phyloP scores from a whole-genome alignment of 2,888 invertebrate species.

The Clepsis dumicolana region DNA sequence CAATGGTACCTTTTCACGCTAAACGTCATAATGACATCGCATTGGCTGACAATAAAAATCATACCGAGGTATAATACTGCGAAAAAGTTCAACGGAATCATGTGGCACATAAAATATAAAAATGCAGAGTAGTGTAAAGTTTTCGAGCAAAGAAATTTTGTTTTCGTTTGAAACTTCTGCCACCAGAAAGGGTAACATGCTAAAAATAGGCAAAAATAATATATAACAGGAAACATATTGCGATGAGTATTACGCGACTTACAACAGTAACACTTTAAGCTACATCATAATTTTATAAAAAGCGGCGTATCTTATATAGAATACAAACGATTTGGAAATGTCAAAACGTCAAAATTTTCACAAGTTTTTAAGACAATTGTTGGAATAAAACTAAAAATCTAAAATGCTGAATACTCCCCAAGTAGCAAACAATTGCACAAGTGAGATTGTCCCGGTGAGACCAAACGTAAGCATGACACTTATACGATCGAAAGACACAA shows the following conservation, averaged over 20 bases:
- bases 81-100: no score
- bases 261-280: constrained; percentile 44
- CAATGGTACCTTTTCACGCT: no score
- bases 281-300: constrained; percentile 27
- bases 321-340: constrained; percentile 34
- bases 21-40: no score
- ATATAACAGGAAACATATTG: constrained; percentile 63
- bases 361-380: background rate
- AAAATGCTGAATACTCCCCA: background rate
- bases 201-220: constrained; percentile 30
- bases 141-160: background rate
- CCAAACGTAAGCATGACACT: no score
- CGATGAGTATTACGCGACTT: constrained; percentile 57
- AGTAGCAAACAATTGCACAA: no score
- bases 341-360: constrained; percentile 15
- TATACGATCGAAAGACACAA: no score
- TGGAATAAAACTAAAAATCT: background rate
- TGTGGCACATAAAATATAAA: no score
- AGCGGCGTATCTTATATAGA: constrained; percentile 27
- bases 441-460: no score
- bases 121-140: background rate
- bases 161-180: constrained; percentile 11
- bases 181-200: background rate
- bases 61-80: no score
- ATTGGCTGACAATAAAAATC: no score